phyloP scores from a whole-genome alignment of 2,888 invertebrate genomes.

The Disparrhopalites patrizii region DNA sequence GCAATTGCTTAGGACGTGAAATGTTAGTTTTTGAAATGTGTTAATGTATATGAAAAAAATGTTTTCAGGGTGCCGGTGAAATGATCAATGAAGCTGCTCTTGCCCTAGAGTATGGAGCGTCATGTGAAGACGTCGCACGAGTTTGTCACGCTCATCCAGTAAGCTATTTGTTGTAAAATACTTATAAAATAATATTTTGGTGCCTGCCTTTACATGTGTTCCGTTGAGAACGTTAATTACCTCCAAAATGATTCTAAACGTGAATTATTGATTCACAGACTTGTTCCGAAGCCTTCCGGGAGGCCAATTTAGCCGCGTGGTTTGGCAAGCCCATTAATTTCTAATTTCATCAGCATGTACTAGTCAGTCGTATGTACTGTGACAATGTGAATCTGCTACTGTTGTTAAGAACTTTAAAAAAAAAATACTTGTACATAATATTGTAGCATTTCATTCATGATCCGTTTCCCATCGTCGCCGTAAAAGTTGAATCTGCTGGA shows the following conservation, averaged over 20 bases:
- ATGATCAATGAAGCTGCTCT: conserved; percentile 96
- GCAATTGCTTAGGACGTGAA: no score
- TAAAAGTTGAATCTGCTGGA: no score
- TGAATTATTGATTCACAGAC: conserved; percentile 62
- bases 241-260: background rate
- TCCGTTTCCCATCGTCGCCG: no score
- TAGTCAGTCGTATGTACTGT: conserved; percentile 17
- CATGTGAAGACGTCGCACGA: conserved; percentile 95
- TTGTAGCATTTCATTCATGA: no score
- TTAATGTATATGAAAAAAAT: conserved; percentile 32
- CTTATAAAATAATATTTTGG: background rate
- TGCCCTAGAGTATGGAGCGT: conserved; percentile 98
- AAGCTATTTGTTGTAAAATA: conserved; percentile 51
- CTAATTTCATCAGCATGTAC: conserved; percentile 50
- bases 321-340: conserved; percentile 98
- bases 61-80: conserved; percentile 85
- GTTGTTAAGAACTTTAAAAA: no score
- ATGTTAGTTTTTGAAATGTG: background rate
- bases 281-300: conserved; percentile 92
- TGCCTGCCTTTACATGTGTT: no score
- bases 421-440: no score
- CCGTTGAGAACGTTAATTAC: background rate
- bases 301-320: conserved; percentile 93
- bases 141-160: conserved; percentile 99
- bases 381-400: background rate